Conservation (phyloP, 1,140 invertebrate species). For the Atta colombica region DNA sequence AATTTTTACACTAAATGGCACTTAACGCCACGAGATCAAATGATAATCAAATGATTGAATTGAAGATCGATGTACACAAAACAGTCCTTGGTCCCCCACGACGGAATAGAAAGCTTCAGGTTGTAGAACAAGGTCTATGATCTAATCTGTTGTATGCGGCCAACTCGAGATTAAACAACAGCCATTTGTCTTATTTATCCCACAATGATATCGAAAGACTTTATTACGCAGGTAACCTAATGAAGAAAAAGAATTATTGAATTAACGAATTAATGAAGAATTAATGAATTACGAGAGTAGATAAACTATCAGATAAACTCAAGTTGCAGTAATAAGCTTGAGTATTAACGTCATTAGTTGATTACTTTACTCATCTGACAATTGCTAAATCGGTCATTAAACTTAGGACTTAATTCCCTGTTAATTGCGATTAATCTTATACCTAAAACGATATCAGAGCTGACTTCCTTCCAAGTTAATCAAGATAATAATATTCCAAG, state of each 20-base stretch:
- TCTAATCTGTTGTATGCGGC: neutral
- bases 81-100: neutral
- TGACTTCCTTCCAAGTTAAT: neutral
- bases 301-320: neutral
- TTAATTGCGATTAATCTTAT: constrained; percentile 58
- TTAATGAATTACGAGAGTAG: neutral
- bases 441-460: constrained; percentile 6
- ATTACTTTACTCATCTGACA: neutral
- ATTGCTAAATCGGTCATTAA: constrained; percentile 61
- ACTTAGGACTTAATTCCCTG: constrained; percentile 50
- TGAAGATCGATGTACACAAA: neutral
- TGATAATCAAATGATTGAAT: constrained; percentile 11
- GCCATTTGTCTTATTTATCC: neutral
- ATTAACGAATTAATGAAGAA: too few species aligned
- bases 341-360: constrained; percentile 2
- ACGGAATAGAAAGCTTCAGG: constrained; percentile 23
- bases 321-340: constrained; percentile 1
- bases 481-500: too few species aligned
- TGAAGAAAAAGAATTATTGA: neutral
- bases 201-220: neutral
- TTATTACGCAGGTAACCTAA: neutral
- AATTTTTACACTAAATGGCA: constrained; percentile 3
- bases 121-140: constrained; percentile 10
- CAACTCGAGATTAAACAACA: neutral
- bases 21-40: neutral